phyloP scores from a whole-genome alignment of 1,140 invertebrate species.

The Pissodes strobi region DNA sequence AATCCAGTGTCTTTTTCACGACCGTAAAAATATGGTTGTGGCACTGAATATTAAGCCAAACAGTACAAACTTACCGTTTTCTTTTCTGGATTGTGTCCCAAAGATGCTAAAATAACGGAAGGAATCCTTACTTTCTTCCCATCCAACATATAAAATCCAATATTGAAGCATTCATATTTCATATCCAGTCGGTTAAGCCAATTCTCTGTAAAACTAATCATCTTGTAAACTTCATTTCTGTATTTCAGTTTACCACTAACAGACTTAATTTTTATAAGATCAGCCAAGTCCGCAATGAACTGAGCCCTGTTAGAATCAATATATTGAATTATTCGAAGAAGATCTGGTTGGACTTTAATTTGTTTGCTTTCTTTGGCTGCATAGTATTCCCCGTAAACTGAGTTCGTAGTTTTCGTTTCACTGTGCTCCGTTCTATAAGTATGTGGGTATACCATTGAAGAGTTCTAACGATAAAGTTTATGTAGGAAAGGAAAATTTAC shows the following conservation, averaged over 20 bases:
- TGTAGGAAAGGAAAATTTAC: conserved; percentile 48
- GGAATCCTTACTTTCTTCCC: conserved; percentile 45
- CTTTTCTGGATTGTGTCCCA: conserved; percentile 39
- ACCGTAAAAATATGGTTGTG: too few species aligned
- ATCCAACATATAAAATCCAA: conserved; percentile 43
- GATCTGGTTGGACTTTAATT: conserved; percentile 46
- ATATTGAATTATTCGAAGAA: conserved; percentile 47
- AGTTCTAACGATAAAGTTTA: conserved; percentile 34
- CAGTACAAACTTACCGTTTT: conserved; percentile 51
- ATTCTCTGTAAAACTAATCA: conserved; percentile 44
- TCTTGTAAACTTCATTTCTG: conserved; percentile 39
- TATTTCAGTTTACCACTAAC: conserved; percentile 43
- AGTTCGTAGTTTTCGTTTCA: conserved; percentile 51
- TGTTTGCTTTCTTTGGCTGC: conserved; percentile 43
- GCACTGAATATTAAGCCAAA: too few species aligned
- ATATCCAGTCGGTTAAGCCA: conserved; percentile 49
- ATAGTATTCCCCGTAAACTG: conserved; percentile 50
- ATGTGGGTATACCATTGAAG: conserved; percentile 51
- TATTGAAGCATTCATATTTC: conserved; percentile 52
- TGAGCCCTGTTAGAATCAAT: conserved; percentile 46
- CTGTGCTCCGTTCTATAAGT: conserved; percentile 52
- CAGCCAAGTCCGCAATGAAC: conserved; percentile 45
- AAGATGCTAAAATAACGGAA: conserved; percentile 47
- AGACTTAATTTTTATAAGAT: conserved; percentile 46
- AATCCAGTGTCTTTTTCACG: too few species aligned